Percentiles rank a stretch among this genome's conserved stretches.
Evolutionary conservation across 1,140 invertebrate species (phyloP).

Genomic region (Papilio machaon): DNA sequence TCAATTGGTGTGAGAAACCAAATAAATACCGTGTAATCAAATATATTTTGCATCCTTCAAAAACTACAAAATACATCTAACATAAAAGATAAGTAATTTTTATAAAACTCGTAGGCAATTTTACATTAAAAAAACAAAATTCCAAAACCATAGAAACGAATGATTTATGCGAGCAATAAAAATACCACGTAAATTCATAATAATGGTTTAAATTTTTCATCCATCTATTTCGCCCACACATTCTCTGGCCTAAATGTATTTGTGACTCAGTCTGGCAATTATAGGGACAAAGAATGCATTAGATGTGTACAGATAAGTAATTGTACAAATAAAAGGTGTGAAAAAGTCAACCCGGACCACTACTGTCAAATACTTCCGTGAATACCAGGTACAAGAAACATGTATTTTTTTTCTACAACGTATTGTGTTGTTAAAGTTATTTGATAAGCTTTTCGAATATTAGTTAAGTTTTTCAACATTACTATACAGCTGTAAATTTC

Average conservation of each 20-base stretch:
- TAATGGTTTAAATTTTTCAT: conserved; percentile 23
- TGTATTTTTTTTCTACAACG: no score
- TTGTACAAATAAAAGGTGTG: conserved; percentile 18
- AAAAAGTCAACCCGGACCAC: neutral
- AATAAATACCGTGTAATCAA: no score
- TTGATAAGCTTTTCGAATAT: no score
- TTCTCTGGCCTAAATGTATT: conserved; percentile 16
- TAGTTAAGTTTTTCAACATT: no score
- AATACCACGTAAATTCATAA: conserved; percentile 4
- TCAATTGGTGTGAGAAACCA: no score
- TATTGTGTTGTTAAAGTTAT: no score
- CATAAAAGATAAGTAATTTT: no score
- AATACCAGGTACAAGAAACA: no score
- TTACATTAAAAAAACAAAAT: neutral
- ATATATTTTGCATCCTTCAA: no score
- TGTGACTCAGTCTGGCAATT: conserved; percentile 9
- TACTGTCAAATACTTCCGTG: neutral
- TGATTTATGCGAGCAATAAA: conserved; percentile 23
- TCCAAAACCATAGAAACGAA: conserved; percentile 17
- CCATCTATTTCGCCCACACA: conserved; percentile 25
- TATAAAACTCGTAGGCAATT: neutral
- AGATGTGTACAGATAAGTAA: conserved; percentile 1
- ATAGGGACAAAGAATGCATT: conserved; percentile 20
- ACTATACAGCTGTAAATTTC: no score
- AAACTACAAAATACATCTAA: no score